Evolutionary conservation across 2,797 vertebrate genomes (phyloP).

Genomic region (Harpagifer antarcticus): DNA sequence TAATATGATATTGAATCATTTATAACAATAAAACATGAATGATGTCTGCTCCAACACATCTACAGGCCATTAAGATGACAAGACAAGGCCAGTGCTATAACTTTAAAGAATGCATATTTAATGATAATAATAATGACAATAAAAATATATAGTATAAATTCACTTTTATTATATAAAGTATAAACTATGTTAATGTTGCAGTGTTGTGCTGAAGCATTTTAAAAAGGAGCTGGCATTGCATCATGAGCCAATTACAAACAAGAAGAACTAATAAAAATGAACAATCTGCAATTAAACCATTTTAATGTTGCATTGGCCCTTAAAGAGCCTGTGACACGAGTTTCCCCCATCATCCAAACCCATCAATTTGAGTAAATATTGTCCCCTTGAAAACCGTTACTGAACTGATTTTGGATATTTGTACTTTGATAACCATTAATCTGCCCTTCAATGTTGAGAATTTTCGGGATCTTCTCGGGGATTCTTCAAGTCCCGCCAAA

Average conservation of each 20-base stretch:
- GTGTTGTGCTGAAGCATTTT: not conserved
- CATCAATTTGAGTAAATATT: too few species aligned
- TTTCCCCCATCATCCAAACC: too few species aligned
- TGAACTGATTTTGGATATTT: too few species aligned
- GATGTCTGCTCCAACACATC: not conserved
- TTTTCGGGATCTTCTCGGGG: too few species aligned
- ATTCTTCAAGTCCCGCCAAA: too few species aligned
- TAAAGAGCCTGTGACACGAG: too few species aligned
- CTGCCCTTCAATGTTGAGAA: too few species aligned
- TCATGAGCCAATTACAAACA: slow-evolving; percentile 4
- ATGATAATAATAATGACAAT: not conserved
- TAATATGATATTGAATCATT: not conserved
- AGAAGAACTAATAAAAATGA: not conserved
- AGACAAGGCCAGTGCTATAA: not conserved
- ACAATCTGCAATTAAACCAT: not conserved
- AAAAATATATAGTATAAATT: not conserved
- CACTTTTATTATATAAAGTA: not conserved
- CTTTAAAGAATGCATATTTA: not conserved
- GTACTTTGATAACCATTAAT: too few species aligned
- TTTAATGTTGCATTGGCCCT: not conserved
- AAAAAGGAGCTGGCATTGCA: not conserved
- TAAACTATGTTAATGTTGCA: not conserved
- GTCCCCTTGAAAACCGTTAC: too few species aligned
- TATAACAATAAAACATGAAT: not conserved
- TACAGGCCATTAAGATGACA: not conserved